Conservation (phyloP, 92 coral and sea anemone genomes). For the Meandrina meandrites region DNA sequence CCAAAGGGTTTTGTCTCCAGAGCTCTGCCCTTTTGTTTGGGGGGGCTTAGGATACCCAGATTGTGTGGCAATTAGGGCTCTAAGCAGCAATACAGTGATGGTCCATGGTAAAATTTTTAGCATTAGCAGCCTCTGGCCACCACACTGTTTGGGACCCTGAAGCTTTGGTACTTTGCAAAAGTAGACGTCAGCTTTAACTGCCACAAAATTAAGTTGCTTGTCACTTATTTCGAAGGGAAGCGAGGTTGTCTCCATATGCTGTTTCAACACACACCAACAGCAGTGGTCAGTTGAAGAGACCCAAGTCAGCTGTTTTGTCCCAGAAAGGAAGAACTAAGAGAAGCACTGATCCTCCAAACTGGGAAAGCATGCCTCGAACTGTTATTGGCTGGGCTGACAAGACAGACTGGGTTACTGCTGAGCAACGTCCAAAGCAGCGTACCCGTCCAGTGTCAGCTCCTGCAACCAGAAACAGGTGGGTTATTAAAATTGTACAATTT, state of each 20-base stretch:
- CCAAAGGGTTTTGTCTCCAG: too few relatives aligned
- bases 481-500: not conserved
- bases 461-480: slow-evolving; percentile 70
- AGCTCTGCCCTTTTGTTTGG: too few relatives aligned
- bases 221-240: slow-evolving; percentile 60
- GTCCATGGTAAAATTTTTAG: too few relatives aligned
- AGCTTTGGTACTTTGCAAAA: too few relatives aligned
- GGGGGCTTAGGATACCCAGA: too few relatives aligned
- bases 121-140: too few relatives aligned
- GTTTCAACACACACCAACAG: slow-evolving; percentile 50
- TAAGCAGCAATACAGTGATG: too few relatives aligned
- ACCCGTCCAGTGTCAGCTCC: slow-evolving; percentile 80
- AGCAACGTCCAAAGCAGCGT: slow-evolving; percentile 39
- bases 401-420: slow-evolving; percentile 24
- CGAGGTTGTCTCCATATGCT: slow-evolving; percentile 77
- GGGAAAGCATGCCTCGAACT: slow-evolving; percentile 30
- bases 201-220: not conserved
- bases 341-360: slow-evolving; percentile 20
- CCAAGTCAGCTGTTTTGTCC: slow-evolving; percentile 70
- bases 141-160: too few relatives aligned
- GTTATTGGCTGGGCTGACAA: slow-evolving; percentile 69
- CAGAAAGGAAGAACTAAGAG: slow-evolving; percentile 44
- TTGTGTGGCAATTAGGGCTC: too few relatives aligned
- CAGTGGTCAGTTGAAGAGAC: slow-evolving; percentile 50
- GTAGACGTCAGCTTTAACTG: too few relatives aligned